Percentiles rank a stretch among this genome's conserved stretches.
Conservation (phyloP, 2,797 vertebrate genomes). For the Acropternis orthonyx region DNA sequence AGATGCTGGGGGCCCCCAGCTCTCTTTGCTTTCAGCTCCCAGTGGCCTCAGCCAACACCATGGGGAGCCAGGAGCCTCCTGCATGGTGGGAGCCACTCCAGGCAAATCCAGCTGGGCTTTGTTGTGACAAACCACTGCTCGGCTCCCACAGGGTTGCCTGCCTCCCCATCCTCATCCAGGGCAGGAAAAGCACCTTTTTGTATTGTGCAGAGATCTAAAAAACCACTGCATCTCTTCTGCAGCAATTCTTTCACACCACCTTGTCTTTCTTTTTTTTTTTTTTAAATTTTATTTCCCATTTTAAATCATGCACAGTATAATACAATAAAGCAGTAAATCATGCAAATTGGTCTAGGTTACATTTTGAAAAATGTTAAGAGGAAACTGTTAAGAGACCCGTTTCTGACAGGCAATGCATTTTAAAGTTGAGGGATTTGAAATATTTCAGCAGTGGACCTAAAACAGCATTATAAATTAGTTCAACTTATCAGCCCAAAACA, state of each 20-base stretch:
- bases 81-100: not conserved
- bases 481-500: slow-evolving; percentile 89
- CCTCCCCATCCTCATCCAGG: not conserved
- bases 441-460: slow-evolving; percentile 88
- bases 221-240: slow-evolving; percentile 43
- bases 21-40: slow-evolving; percentile 54
- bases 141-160: not conserved
- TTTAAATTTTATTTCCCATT: slow-evolving; percentile 81
- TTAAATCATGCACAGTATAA: slow-evolving; percentile 84
- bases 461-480: slow-evolving; percentile 92
- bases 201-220: slow-evolving; percentile 9
- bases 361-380: slow-evolving; percentile 88
- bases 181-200: not conserved
- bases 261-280: slow-evolving; percentile 31
- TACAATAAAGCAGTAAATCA: slow-evolving; percentile 88
- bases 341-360: slow-evolving; percentile 87
- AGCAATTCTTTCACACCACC: slow-evolving; percentile 60
- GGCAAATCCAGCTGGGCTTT: slow-evolving; percentile 5
- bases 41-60: not conserved
- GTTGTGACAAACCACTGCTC: slow-evolving; percentile 24
- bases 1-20: not conserved
- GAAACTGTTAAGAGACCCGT: slow-evolving; percentile 84
- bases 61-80: not conserved
- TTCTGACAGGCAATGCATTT: slow-evolving; percentile 86
- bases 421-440: slow-evolving; percentile 87